Base-by-base conservation (phyloP, 2,113 vertebrate genomes). In the Tiliqua scincoides region DNA sequence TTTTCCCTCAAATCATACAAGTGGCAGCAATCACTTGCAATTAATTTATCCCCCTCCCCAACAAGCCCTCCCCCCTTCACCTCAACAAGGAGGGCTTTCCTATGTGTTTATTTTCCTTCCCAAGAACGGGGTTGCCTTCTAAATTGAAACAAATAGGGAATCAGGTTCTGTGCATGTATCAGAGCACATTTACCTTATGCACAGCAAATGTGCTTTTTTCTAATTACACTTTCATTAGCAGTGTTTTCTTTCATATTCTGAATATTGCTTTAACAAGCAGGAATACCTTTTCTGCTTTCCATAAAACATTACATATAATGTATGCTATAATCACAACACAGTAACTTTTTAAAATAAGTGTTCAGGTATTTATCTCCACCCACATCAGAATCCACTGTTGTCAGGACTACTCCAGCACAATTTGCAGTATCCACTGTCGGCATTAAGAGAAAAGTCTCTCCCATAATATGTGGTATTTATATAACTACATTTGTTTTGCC, bases 181-280 rank as follows among this genome's bases (percentile, higher is more conserved):
- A 57, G 10, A 57, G 43, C 43, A 48, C 8, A 48, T 48, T 48
- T 48, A 48, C 43, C 4, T 48, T 48, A 8, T 48, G 8, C 43
- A 48, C 43, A 8, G 43, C 8, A 48, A 48, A 48, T 48, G 43
- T 48, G 43, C 43, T 48, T 48, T 48, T n/a, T 48, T 48, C 43
- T 4, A 8, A 48, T 48, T 48, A 8, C 9, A 0, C 67, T 95
- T 88, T 85, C 37, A 82, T 17, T 68, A 35, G 82, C 62, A 79
- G 67, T 0, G 7, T 75, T 52, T 85, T 76, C 85, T 61, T 86
- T 76, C 40, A 27, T 2, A 62, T 20, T 48, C 67, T 1, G 84
- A 71, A 85, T 63, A 40, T 88, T 89, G n/a, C 71, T 90, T 63
- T 75, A 75, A 75, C 30, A 52, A 30, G 27, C 52, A 52, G 43